Evolutionary conservation across 2,113 vertebrate genomes (phyloP).

Genomic region (Martes martes): DNA sequence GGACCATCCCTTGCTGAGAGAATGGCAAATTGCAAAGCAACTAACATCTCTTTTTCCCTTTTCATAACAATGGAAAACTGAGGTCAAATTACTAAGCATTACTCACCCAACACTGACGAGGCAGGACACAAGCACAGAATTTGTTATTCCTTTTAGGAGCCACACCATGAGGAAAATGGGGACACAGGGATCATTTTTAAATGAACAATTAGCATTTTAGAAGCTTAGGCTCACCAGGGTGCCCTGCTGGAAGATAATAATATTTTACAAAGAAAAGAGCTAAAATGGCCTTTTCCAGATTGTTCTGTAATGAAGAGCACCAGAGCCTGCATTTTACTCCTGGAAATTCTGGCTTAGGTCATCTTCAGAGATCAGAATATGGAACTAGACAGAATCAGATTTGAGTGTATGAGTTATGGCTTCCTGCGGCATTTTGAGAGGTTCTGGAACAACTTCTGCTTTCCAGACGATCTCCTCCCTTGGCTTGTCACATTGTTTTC

Average conservation of each 20-base stretch:
- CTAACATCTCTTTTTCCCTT: background rate
- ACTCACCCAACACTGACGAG: background rate
- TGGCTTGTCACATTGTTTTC: background rate
- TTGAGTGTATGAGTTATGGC: background rate
- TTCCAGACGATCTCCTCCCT: background rate
- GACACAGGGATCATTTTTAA: slow-evolving; percentile 8
- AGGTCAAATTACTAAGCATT: background rate
- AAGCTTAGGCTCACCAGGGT: background rate
- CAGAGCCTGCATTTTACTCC: background rate
- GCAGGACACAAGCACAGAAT: background rate
- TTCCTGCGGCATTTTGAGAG: background rate
- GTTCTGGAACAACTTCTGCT: background rate
- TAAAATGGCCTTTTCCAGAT: background rate
- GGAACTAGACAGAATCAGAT: background rate
- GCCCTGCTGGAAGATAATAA: background rate
- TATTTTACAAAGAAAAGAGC: slow-evolving; percentile 34
- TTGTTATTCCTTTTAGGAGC: background rate
- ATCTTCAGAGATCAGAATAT: background rate
- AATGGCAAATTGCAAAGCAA: background rate
- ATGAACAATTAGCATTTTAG: slow-evolving; percentile 33
- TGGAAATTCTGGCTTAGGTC: background rate
- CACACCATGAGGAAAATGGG: background rate
- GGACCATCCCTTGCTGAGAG: background rate
- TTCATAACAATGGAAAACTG: background rate
- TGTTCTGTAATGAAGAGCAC: background rate